Evolutionary conservation across 2,113 vertebrate genomes (phyloP).

Genomic region (Forbesichthys papilliferus): DNA sequence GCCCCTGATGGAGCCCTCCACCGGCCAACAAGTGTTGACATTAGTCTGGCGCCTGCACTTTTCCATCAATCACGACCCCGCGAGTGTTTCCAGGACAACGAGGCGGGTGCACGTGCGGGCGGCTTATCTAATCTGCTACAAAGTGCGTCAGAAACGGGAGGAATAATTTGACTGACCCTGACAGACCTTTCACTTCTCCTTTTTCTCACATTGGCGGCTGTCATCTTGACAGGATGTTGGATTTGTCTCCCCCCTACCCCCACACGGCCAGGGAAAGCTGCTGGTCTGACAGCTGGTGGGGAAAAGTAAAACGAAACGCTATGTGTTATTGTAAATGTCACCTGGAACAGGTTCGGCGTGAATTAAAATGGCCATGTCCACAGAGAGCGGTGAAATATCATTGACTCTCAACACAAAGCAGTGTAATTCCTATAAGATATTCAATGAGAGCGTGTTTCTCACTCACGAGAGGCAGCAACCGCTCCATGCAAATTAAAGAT

Average conservation of each 20-base stretch:
- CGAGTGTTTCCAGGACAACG: slow-evolving; percentile 47
- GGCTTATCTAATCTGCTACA: slow-evolving; percentile 61
- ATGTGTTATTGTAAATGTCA: slow-evolving; percentile 2
- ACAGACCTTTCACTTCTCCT: slow-evolving; percentile 60
- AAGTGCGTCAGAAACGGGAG: slow-evolving; percentile 48
- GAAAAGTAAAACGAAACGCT: slow-evolving; percentile 19
- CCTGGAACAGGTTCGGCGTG: neutral
- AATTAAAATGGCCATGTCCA: neutral
- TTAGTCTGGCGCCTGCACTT: slow-evolving; percentile 50
- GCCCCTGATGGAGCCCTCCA: slow-evolving; percentile 55
- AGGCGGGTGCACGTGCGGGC: slow-evolving; percentile 35
- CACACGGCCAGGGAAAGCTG: slow-evolving; percentile 10
- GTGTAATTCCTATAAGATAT: neutral
- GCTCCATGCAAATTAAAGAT: neutral
- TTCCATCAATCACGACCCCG: slow-evolving; percentile 63
- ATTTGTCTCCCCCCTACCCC: slow-evolving; percentile 32
- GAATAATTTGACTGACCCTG: slow-evolving; percentile 64
- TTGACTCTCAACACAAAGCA: neutral
- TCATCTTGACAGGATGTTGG: slow-evolving; percentile 41
- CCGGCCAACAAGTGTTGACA: slow-evolving; percentile 60
- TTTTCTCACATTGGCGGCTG: slow-evolving; percentile 43
- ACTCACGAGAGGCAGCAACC: neutral
- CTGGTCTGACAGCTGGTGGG: slow-evolving; percentile 17
- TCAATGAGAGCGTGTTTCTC: neutral
- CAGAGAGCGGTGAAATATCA: neutral